Evolutionary conservation across 2,797 vertebrate species (phyloP).

Genomic region (Myotis vivesi): DNA sequence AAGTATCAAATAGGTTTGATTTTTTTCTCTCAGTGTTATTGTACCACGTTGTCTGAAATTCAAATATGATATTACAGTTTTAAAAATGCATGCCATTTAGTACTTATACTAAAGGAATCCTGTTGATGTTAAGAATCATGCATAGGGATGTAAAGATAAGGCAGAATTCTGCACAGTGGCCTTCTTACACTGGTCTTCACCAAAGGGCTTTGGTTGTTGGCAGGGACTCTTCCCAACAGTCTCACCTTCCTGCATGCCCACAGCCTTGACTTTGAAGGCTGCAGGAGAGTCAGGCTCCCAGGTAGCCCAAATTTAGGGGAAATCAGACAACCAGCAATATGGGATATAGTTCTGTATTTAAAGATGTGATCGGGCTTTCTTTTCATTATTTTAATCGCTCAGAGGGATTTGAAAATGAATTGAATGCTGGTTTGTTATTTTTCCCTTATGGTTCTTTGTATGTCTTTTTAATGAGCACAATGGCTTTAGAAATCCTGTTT

Average conservation of each 20-base stretch:
- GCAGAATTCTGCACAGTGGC: not conserved
- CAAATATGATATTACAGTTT: not conserved
- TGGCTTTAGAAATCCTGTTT: conserved; percentile 14
- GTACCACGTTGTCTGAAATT: not conserved
- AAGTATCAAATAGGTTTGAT: not conserved
- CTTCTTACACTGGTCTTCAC: not conserved
- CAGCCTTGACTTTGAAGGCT: not conserved
- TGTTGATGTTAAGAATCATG: not conserved
- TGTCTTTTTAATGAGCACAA: conserved; percentile 37
- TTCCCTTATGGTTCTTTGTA: not conserved
- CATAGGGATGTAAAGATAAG: not conserved
- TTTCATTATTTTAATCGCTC: conserved; percentile 40
- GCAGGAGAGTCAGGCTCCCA: not conserved
- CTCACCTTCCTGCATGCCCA: rapidly evolving
- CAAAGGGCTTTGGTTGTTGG: not conserved
- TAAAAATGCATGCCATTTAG: not conserved
- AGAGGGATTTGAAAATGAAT: conserved; percentile 49
- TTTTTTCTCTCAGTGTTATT: not conserved
- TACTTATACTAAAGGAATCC: not conserved
- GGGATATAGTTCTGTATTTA: not conserved
- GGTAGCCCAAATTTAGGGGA: not conserved
- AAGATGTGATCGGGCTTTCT: not conserved
- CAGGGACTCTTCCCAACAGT: not conserved
- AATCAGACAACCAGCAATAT: not conserved
- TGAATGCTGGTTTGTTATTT: conserved; percentile 43